Conservation (phyloP, 2,797 vertebrate species). For the Ficedula albicollis region DNA sequence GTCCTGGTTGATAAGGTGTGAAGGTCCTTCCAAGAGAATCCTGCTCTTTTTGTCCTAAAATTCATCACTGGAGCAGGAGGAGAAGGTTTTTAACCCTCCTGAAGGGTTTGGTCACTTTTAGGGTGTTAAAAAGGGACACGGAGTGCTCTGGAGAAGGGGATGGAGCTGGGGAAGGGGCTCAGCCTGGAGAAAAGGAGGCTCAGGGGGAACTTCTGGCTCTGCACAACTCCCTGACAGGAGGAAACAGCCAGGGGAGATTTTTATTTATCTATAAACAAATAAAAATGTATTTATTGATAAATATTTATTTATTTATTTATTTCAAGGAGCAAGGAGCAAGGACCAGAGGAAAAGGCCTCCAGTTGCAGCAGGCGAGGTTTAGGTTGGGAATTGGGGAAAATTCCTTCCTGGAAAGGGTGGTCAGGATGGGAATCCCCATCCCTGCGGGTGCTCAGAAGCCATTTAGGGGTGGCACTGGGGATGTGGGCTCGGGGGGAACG, state of each 20-base stretch:
- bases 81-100: background rate
- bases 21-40: background rate
- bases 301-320: background rate
- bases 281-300: too few relatives aligned
- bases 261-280: too few relatives aligned
- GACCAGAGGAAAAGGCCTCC: accelerated
- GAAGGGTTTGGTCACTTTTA: background rate
- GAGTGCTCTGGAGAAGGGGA: background rate
- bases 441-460: background rate
- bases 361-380: background rate
- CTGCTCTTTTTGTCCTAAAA: accelerated
- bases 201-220: too few relatives aligned
- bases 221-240: background rate
- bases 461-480: background rate
- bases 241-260: too few relatives aligned
- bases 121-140: background rate
- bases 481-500: accelerated
- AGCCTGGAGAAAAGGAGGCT: background rate
- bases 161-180: background rate
- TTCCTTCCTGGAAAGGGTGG: background rate
- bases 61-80: accelerated
- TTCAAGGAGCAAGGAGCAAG: background rate
- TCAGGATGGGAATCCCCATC: too few relatives aligned
- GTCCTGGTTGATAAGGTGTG: background rate
- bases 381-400: background rate